Evolutionary conservation across 2,888 invertebrate species (phyloP).

Genomic region (Drosophila kambysellisi): DNA sequence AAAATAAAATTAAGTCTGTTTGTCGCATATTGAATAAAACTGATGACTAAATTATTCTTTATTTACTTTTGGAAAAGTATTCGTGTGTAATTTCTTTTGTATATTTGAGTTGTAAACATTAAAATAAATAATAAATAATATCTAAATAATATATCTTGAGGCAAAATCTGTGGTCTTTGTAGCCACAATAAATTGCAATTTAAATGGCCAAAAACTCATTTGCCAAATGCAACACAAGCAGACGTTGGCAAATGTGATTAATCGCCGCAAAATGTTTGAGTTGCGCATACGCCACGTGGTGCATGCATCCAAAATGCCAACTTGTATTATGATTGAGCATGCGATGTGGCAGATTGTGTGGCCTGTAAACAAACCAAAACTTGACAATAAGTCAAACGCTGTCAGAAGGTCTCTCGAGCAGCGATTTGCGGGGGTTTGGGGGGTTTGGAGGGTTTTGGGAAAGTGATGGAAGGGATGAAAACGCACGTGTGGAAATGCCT

Average conservation of each 20-base stretch:
- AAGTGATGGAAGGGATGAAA: background rate
- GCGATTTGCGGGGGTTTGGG: background rate
- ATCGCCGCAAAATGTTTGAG: slow-evolving; percentile 26
- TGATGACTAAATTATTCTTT: background rate
- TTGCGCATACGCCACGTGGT: slow-evolving; percentile 30
- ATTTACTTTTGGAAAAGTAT: background rate
- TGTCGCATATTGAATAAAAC: background rate
- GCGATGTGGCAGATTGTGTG: slow-evolving; percentile 20
- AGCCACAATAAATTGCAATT: slow-evolving; percentile 39
- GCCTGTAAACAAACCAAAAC: slow-evolving; percentile 27
- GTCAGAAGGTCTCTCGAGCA: slow-evolving; percentile 26
- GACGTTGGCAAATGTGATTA: slow-evolving; percentile 49
- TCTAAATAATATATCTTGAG: background rate
- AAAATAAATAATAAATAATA: background rate
- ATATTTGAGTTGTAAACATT: background rate
- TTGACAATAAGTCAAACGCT: slow-evolving; percentile 55
- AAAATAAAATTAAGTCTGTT: rapidly evolving
- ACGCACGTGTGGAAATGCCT: slow-evolving; percentile 30
- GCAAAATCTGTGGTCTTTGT: slow-evolving; percentile 15
- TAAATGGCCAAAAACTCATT: slow-evolving; percentile 49
- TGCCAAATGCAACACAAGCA: slow-evolving; percentile 49
- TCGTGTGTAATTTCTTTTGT: background rate
- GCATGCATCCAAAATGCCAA: slow-evolving; percentile 51
- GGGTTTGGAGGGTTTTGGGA: background rate
- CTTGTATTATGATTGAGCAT: slow-evolving; percentile 63